A percentile compares a stretch with the other conserved stretches of the same genome.
These are phyloP conservation scores for Miniopterus natalensis DNA, from an alignment of 2,113 vertebrate genomes.

Conservation along the genomic window DNA sequence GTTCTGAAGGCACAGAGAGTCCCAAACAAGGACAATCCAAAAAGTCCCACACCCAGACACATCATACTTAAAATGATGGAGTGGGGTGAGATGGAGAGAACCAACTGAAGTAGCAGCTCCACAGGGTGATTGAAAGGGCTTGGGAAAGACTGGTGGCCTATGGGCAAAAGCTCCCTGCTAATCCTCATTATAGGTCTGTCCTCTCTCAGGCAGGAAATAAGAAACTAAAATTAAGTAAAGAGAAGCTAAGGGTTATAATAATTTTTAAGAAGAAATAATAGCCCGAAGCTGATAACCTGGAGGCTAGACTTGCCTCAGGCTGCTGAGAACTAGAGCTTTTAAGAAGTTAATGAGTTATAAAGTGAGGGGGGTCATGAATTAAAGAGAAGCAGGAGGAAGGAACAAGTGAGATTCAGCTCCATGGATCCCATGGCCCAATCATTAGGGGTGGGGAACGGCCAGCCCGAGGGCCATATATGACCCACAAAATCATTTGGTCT, in stretches of 20 bases:
- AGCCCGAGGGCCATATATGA: too few relatives aligned
- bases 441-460: too few relatives aligned
- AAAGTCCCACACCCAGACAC: too few relatives aligned
- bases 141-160: background rate
- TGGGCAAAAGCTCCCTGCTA: background rate
- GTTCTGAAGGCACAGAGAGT: too few relatives aligned
- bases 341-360: background rate
- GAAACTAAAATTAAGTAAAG: constrained; percentile 26
- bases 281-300: background rate
- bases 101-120: rapidly evolving
- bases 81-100: background rate
- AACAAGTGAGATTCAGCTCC: background rate
- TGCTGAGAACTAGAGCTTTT: background rate
- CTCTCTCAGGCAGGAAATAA: background rate
- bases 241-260: background rate
- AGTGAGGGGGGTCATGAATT: background rate
- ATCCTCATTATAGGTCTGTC: background rate
- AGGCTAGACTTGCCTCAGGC: background rate
- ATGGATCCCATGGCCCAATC: background rate
- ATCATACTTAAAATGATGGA: too few relatives aligned
- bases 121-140: background rate
- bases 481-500: too few relatives aligned
- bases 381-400: background rate
- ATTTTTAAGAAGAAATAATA: constrained; percentile 43
- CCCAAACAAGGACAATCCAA: too few relatives aligned